Evolutionary conservation across 2,113 vertebrate species (phyloP).

Genomic region (Phodopus roborovskii): DNA sequence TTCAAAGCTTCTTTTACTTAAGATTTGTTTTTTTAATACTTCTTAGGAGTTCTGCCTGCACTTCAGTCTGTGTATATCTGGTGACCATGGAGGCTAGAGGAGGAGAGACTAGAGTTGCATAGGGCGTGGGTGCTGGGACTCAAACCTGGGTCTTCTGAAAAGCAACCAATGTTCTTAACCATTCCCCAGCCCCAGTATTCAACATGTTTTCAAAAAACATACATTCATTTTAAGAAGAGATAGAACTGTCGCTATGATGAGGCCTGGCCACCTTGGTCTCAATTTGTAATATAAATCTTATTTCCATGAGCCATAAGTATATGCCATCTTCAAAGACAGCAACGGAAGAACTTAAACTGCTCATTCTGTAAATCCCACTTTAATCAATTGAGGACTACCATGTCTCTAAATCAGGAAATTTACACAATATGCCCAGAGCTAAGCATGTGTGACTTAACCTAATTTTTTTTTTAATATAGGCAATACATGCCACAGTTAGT

Average conservation of each 20-base stretch:
- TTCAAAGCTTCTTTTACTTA: neutral
- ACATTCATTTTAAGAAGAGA: conserved; percentile 10
- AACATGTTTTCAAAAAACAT: conserved; percentile 22
- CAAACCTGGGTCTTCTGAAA: neutral
- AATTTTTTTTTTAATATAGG: neutral
- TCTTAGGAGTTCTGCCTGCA: neutral
- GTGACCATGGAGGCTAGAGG: neutral
- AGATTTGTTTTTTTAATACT: neutral
- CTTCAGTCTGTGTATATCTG: neutral
- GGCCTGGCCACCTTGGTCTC: neutral
- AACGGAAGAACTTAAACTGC: conserved; percentile 30
- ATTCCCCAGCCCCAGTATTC: neutral
- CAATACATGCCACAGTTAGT: neutral
- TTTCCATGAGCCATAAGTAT: conserved; percentile 15
- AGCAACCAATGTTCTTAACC: neutral
- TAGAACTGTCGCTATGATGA: conserved; percentile 18
- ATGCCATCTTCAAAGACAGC: conserved; percentile 1
- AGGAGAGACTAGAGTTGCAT: neutral
- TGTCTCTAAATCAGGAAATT: neutral
- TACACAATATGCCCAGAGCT: conserved; percentile 25
- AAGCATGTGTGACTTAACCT: neutral
- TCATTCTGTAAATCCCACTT: neutral
- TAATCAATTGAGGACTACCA: neutral
- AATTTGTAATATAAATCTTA: conserved; percentile 56
- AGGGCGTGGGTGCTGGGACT: neutral